Evolutionary conservation across 2,888 invertebrate genomes (phyloP), one percentile per base, ranked within the genome.

Genomic region (Heliconius charithonia): DNA sequence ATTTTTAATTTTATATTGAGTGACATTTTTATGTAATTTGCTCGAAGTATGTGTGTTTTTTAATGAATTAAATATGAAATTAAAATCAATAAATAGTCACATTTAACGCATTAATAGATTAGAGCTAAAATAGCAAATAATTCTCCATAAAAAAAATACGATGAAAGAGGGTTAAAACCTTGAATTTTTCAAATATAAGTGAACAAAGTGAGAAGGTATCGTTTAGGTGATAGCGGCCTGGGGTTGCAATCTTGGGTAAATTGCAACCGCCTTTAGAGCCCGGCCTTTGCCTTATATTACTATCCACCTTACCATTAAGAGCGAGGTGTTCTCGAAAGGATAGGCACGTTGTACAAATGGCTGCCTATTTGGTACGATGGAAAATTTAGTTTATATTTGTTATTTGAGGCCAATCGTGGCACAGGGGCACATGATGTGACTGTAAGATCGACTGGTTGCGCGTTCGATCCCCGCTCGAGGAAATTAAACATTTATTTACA

Each of bases 271-370:
- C 74, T 63, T 63, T 41, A 32, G 59, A 73, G 62, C 73, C 62
- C 73, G 62, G 37, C 59, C 73, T 74, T 22, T 74, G 74, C 32
- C 62, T 62, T 27, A 73, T 73, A 73, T 74, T 74, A 62, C 74
- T 74, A 37, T 12, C 41, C 19, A 63, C 74, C 74, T 37, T 41
- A 22, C 74, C 41, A 74, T 62, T 74, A 74, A 74, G 59, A 74
- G 25, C 37, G 59, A 72, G 72, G 59, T 72, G 59, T 59, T 72
- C 72, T 59, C 56, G 32, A 59, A 59, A 72, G 72, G 59, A 72
- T 41, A 25, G 56, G 56, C 71, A 72, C 51, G 56, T 72, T 51
- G 67, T 67, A 37, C n/a, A 59, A 71, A 71, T 72, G 72, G 56
- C 51, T 29, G 71, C 71, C 71, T 56, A 56, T 32, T 67, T n/a